Conservation (phyloP, 2,797 vertebrate genomes). For the Crocidura indochinensis region DNA sequence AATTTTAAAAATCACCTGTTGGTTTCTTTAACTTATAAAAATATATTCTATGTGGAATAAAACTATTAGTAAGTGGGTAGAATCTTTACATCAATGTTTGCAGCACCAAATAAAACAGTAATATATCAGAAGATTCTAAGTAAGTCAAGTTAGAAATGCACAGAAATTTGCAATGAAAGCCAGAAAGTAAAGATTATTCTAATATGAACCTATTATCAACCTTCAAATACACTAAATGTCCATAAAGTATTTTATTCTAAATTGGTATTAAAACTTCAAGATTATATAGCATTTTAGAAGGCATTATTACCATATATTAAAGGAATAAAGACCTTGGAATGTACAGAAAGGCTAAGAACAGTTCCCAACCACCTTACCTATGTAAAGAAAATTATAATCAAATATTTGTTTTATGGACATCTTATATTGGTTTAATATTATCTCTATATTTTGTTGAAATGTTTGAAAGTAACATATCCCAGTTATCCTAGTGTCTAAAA, state of each 20-base stretch:
- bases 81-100: not conserved
- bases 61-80: too few relatives aligned
- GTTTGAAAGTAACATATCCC: not conserved
- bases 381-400: not conserved
- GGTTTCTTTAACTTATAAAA: not conserved
- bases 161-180: not conserved
- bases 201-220: too few relatives aligned
- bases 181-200: not conserved
- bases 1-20: not conserved
- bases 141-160: slow-evolving; percentile 6
- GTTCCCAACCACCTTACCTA: not conserved
- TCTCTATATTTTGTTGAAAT: not conserved
- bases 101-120: not conserved
- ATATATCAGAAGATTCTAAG: not conserved
- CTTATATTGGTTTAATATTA: not conserved
- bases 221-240: not conserved
- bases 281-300: slow-evolving; percentile 6
- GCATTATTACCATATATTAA: not conserved
- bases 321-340: slow-evolving; percentile 12
- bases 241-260: slow-evolving; percentile 1
- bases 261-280: slow-evolving; percentile 21
- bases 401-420: slow-evolving; percentile 6
- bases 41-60: too few relatives aligned
- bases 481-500: not conserved
- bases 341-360: not conserved